Evolutionary conservation across 2,797 vertebrate species (phyloP), one percentile per base, ranked within the genome.

Genomic region (Cheirogaleus major): DNA sequence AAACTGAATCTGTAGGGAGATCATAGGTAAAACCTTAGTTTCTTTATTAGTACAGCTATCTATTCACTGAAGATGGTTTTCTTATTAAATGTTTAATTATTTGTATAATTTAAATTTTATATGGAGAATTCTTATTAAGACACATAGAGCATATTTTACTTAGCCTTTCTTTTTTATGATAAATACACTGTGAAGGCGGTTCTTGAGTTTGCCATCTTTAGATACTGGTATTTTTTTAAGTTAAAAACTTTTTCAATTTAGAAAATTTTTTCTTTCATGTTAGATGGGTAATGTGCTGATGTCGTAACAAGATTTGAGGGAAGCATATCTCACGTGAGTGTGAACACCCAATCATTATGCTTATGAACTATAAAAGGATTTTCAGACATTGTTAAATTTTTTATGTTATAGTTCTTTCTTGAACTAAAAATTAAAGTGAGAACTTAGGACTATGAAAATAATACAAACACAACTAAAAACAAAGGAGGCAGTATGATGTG

Each of bases 341-440:
- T 65, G 30, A 65, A 7, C 61, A 65, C 15, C 23, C 55, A n/a
- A 7, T 65, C 61, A 8, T 55, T 22, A 55, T 65, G 61, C 59
- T 65, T 65, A 7, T 32, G 32, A 65, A 65, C 30, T 65, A n/a
- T 30, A n/a, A 65, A 65, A 65, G 14, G 30, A 67, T 67, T 27
- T 91, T 69, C 23, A 83, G 72, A 83, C 30, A 73, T 93, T 92
- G 27, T 72, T 93, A 87, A 75, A 48, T 65, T 89, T 88, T 94
- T 91, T 80, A 2, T 93, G 38, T 80, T 55, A 55, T 55, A 55
- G 55, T 55, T 91, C 18, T 69, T 91, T 93, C 61, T 87, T 93
- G 48, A 95, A 91, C 32, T 89, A 73, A 90, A 82, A 94, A 75
- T 73, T 89, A 67, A 96, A 86, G 35, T 86, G 30, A 86, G 41